These are phyloP conservation scores for Drosophila pegasa DNA, from an alignment of 2,888 invertebrate genomes.

Conservation along the genomic window DNA sequence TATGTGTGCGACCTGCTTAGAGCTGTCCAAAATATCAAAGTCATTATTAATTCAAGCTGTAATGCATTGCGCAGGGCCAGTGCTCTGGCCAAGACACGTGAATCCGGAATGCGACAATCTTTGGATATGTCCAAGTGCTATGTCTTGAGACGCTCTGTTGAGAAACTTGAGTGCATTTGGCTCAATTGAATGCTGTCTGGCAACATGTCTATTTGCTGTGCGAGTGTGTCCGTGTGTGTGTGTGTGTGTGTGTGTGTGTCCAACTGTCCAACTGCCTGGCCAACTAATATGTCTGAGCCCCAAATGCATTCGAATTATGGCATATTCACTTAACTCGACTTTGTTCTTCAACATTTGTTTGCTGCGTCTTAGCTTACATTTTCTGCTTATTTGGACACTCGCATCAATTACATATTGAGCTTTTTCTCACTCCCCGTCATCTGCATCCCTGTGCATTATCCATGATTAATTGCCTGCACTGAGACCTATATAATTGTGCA, in stretches of 20 bases:
- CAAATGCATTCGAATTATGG: conserved; percentile 62
- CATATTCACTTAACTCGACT: conserved; percentile 37
- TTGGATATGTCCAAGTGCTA: conserved; percentile 22
- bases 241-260: conserved; percentile 2
- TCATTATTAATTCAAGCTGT: conserved; percentile 60
- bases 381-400: conserved; percentile 15
- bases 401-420: conserved; percentile 22
- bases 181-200: conserved; percentile 70
- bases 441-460: too few relatives aligned
- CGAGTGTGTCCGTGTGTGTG: not conserved
- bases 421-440: not conserved
- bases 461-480: conserved; percentile 19
- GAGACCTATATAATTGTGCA: conserved; percentile 18
- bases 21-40: conserved; percentile 40
- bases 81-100: conserved; percentile 23
- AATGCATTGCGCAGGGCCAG: conserved; percentile 14
- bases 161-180: conserved; percentile 69
- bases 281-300: conserved; percentile 29
- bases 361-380: conserved; percentile 4
- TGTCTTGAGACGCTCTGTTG: conserved; percentile 50
- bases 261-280: conserved; percentile 21
- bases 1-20: conserved; percentile 41
- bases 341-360: conserved; percentile 13
- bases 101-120: conserved; percentile 51
- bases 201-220: conserved; percentile 37